These are phyloP conservation scores for Climacteris rufus DNA, from an alignment of 2,113 vertebrate genomes.

Conservation along the genomic window DNA sequence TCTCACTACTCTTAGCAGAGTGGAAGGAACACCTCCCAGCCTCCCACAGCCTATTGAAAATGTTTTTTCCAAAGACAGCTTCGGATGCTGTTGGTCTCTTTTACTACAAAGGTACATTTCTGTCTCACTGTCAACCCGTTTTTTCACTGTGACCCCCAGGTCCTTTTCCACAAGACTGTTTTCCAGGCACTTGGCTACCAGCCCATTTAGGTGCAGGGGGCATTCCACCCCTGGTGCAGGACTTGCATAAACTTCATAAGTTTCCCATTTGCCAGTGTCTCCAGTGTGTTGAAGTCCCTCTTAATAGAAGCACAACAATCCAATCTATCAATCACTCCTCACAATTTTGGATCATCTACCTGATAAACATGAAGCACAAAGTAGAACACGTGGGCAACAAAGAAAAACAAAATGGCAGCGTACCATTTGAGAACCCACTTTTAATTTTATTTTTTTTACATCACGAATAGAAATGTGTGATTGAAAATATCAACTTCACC, in stretches of 20 bases:
- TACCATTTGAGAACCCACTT: background rate
- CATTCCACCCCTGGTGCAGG: background rate
- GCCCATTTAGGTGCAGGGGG: background rate
- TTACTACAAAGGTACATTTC: background rate
- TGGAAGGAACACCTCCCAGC: background rate
- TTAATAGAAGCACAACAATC: background rate
- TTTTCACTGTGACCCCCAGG: fast-evolving
- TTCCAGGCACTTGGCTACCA: background rate
- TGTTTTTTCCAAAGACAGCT: background rate
- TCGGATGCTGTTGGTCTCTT: background rate
- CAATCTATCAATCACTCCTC: background rate
- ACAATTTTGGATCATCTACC: background rate
- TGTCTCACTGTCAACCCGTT: background rate
- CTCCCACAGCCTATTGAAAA: background rate
- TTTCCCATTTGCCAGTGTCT: background rate
- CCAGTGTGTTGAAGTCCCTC: background rate
- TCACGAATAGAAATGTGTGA: background rate
- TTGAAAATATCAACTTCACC: background rate
- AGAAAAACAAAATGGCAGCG: background rate
- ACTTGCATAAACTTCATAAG: background rate
- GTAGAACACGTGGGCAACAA: background rate
- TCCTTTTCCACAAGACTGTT: background rate
- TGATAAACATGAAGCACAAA: background rate
- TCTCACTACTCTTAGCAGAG: background rate
- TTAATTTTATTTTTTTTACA: background rate